Evolutionary conservation across 1,140 invertebrate genomes (phyloP).

Genomic region (Geopemphigus sp.): DNA sequence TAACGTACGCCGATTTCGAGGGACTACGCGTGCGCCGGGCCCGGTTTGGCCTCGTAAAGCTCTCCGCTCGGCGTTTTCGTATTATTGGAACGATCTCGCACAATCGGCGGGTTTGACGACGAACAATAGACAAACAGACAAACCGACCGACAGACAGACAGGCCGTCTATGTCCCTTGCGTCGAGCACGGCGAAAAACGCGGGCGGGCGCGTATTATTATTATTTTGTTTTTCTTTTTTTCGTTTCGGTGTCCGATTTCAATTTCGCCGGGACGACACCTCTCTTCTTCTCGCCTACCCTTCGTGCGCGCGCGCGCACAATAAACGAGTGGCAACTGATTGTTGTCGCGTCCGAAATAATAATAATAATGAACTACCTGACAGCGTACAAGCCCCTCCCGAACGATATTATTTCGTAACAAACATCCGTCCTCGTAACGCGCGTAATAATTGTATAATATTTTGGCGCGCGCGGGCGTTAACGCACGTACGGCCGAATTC

Average conservation of each 20-base stretch:
- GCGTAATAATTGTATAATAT: no score
- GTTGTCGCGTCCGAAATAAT: constrained; percentile 30
- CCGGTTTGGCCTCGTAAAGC: no score
- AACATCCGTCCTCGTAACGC: constrained; percentile 18
- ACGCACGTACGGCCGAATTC: no score
- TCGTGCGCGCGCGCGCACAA: not conserved
- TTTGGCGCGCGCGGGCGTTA: no score
- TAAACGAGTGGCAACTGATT: constrained; percentile 33
- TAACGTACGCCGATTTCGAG: no score
- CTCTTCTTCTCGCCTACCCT: not conserved
- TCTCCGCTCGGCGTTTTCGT: not conserved
- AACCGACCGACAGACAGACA: constrained; percentile 9
- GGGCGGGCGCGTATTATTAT: constrained; percentile 15
- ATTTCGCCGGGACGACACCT: constrained; percentile 23
- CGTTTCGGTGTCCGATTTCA: constrained; percentile 35
- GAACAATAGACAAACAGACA: constrained; percentile 24
- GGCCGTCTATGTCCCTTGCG: constrained; percentile 28
- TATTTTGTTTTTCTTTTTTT: constrained; percentile 13
- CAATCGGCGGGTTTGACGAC: not conserved
- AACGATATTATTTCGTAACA: constrained; percentile 28
- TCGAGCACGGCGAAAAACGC: constrained; percentile 35
- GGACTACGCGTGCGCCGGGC: no score
- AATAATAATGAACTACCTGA: constrained; percentile 40
- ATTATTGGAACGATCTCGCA: constrained; percentile 32
- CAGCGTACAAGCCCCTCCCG: not conserved